Base-by-base conservation (phyloP, 2,888 invertebrate genomes). In the Harpalus rufipes region DNA sequence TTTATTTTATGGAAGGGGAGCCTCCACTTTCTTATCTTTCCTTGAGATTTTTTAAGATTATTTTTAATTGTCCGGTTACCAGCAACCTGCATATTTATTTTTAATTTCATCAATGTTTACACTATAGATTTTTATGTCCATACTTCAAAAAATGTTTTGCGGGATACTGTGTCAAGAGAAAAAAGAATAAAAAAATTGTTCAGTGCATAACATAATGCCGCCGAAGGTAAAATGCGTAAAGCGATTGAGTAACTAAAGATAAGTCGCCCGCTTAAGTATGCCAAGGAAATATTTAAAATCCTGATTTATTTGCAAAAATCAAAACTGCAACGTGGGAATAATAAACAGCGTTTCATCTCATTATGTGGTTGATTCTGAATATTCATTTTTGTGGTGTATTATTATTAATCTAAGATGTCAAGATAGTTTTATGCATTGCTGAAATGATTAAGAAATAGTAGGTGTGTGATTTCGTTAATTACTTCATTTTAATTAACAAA, bases 201-300 rank as follows among this genome's bases (percentile, higher is more conserved):
- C 72, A 41, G 72, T 16, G 21, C 18, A 74, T 12, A 74, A 74
- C 72, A 74, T 10, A 74, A 74, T 74, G 44, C 63, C 44, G 44
- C 10, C 41, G 44, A 44, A 74, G 44, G 72, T 16, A 18, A 74
- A 74, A 74, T 58, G 16, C 58, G 58, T 56, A 56, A 78, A 78
- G 56, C 32, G 58, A 78, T 78, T 78, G 78, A 78, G 78, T 78
- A 78, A 78, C 32, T 56, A 78, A 58, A 78, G 25, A 78, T 78
- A 78, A 78, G 32, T 78, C 56, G 78, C 56, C 58, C 78, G 25
- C 32, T 25, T 41, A 84, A 63, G 84, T 84, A 78, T 84, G 84
- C 84, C 84, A 84, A 84, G 84, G 84, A 58, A 65, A 84, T 78
- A 78, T 51, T 76, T 78, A 78, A 78, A 84, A 83, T 61, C 58